These are phyloP conservation scores for Metopolophium dirhodum DNA, from an alignment of 1,140 invertebrate species.

Conservation along the genomic window DNA sequence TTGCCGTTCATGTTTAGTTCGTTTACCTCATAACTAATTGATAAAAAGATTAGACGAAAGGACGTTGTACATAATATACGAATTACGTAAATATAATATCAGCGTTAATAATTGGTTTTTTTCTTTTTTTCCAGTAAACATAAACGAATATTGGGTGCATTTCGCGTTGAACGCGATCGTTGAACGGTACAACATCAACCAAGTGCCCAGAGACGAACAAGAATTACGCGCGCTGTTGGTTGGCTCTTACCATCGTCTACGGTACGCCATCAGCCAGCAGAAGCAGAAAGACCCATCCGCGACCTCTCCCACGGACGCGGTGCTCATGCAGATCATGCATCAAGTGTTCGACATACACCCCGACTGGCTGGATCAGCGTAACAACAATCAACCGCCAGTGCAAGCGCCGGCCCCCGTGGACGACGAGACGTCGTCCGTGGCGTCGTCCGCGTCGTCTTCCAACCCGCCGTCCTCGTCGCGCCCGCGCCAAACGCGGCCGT, in stretches of 20 bases:
- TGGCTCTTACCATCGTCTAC: neutral
- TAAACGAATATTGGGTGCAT: constrained; percentile 8
- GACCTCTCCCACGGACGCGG: neutral
- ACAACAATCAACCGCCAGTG: constrained; percentile 27
- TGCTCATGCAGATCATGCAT: constrained; percentile 47
- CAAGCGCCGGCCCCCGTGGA: neutral
- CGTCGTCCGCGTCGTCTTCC: constrained; percentile 58
- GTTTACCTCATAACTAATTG: neutral
- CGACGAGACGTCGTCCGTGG: constrained; percentile 56
- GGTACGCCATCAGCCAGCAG: neutral
- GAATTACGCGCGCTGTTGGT: constrained; percentile 37
- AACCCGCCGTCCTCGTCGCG: constrained; percentile 46
- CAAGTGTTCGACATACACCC: constrained; percentile 43
- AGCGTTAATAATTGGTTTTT: neutral
- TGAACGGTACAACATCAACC: neutral
- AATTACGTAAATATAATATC: neutral
- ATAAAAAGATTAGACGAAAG: neutral
- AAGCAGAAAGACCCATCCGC: neutral
- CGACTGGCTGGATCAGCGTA: constrained; percentile 8
- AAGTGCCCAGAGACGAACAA: constrained; percentile 30
- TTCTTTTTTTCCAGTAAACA: neutral
- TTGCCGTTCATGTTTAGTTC: too few species aligned
- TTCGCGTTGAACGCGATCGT: constrained; percentile 20
- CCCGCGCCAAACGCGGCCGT: constrained; percentile 77
- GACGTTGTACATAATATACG: neutral